Base-by-base conservation (phyloP, 2,888 invertebrate genomes). In the Mythimna vitellina region DNA sequence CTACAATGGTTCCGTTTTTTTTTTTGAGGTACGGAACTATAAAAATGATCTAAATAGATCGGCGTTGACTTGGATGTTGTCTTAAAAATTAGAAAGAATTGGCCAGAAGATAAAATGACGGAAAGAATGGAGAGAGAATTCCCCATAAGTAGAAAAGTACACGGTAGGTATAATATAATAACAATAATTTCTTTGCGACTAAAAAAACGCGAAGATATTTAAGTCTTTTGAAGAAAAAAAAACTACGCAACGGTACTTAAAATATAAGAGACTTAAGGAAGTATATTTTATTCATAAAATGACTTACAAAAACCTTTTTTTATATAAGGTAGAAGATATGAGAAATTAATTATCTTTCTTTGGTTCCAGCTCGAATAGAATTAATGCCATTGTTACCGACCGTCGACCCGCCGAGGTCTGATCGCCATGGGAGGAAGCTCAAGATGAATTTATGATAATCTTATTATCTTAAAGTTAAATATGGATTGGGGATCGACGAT, bases 271-370 rank as follows among this genome's bases (percentile, higher is more conserved):
- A 62, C 70, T 54, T 60, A 65, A 63, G 49, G 9, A 56, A 65
- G 51, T 65, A 70, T 58, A 77, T 71, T 77, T 78, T 73, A 80
- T 80, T 78, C 70, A 76, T 65, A 82, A 80, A 76, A 79, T n/a
- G 67, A 62, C 49, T 69, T 56, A 54, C 65, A 65, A 83, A 79
- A 81, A 75, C 72, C 73, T 76, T 77, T 82, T 83, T 78, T 76
- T 76, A 65, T 51, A n/a, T 51, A 60, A 46, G 46, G 46, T 70
- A n/a, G 61, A 56, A 84, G 75, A 86, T 79, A 84, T 86, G 82
- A 86, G 76, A 84, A 77, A 86, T 80, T 86, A 86, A 86, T 86
- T 86, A 84, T 86, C 80, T 86, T 76, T 84, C 84, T 81, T 82
- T 76, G 67, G 69, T 76, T 70, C 29, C 67, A 57, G 65, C 69